Percentiles rank a stretch among this genome's conserved stretches.
Evolutionary conservation across 35 echinoderm and acorn worm species (phyloP).

Genomic region (Stichopus chloronotus): DNA sequence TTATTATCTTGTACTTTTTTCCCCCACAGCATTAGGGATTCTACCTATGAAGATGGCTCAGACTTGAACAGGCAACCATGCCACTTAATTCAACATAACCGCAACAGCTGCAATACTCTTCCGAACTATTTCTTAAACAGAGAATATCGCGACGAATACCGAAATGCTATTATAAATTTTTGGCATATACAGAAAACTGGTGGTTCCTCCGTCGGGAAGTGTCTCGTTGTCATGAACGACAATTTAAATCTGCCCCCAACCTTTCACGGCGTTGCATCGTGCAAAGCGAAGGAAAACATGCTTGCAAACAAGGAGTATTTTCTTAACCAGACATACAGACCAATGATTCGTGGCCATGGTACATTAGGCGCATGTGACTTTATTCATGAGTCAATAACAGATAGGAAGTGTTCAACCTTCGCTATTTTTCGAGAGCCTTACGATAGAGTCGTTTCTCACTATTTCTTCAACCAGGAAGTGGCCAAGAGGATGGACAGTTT

Average conservation of each 20-base stretch:
- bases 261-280: background rate
- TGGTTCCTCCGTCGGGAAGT: background rate
- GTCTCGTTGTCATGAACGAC: background rate
- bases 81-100: background rate
- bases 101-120: background rate
- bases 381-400: background rate
- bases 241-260: background rate
- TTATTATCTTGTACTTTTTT: no score
- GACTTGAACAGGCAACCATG: background rate
- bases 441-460: background rate
- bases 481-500: background rate
- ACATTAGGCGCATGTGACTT: constrained; percentile 20
- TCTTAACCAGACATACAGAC: background rate
- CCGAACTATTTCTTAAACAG: constrained; percentile 1
- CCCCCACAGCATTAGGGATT: no score
- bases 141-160: background rate
- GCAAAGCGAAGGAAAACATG: background rate
- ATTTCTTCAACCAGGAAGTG: background rate
- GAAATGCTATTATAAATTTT: background rate
- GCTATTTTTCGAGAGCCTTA: constrained; percentile 23
- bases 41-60: no score
- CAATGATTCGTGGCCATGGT: background rate
- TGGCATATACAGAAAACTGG: constrained; percentile 8
- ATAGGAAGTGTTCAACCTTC: constrained; percentile 9
- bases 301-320: background rate